Evolutionary conservation across 2,888 invertebrate species (phyloP).

Genomic region (Thereva unica): DNA sequence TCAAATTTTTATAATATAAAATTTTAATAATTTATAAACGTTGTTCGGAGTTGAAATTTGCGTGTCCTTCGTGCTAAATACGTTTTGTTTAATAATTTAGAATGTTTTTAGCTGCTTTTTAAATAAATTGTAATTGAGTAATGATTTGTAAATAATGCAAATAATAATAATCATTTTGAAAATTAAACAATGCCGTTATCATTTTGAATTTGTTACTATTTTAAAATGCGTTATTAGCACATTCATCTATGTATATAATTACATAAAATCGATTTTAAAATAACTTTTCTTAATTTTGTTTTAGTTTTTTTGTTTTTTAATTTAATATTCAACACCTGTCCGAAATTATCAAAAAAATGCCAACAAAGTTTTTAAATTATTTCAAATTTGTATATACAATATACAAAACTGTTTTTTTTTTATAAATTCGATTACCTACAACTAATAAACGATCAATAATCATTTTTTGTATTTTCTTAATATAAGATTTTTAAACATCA

Average conservation of each 20-base stretch:
- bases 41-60: too few relatives aligned
- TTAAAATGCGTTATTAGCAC: constrained; percentile 29
- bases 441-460: constrained; percentile 25
- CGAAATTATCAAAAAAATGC: too few relatives aligned
- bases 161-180: too few relatives aligned
- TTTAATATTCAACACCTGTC: constrained; percentile 22
- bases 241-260: constrained; percentile 26
- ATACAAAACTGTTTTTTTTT: constrained; percentile 25
- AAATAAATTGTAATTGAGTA: too few relatives aligned
- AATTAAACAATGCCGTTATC: constrained; percentile 10
- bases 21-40: too few relatives aligned
- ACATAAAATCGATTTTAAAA: constrained; percentile 27
- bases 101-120: too few relatives aligned
- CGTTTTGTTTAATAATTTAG: too few relatives aligned
- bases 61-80: too few relatives aligned
- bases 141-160: too few relatives aligned
- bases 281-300: constrained; percentile 20
- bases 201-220: constrained; percentile 28
- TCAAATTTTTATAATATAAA: too few relatives aligned
- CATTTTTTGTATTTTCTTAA: neutral
- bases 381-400: constrained; percentile 30
- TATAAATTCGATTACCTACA: constrained; percentile 38
- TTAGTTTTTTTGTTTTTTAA: constrained; percentile 19
- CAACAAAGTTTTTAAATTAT: neutral
- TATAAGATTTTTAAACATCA: neutral